These are phyloP conservation scores for Microcebus griseorufus DNA, from an alignment of 2,113 vertebrate genomes.

Conservation along the genomic window DNA sequence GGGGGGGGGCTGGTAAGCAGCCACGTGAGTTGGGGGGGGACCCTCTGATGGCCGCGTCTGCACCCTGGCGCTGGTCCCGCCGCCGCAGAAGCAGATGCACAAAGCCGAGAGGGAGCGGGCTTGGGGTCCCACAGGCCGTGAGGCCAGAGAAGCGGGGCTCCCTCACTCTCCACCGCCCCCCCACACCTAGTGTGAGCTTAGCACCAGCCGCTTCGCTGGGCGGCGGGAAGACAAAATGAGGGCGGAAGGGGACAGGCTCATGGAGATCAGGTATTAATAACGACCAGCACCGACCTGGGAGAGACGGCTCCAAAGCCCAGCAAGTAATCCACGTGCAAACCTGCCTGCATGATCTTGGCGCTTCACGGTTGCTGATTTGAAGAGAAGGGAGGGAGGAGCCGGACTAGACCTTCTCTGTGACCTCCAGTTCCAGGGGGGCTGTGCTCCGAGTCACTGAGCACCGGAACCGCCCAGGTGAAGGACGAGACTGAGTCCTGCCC, in stretches of 20 bases:
- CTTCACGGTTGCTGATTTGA: background rate
- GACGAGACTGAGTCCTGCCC: background rate
- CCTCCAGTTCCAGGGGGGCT: background rate
- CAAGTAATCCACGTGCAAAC: background rate
- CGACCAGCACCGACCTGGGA: fast-evolving
- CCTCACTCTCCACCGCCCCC: background rate
- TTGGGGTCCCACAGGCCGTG: fast-evolving
- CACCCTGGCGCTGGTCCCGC: background rate
- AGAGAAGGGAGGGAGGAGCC: background rate
- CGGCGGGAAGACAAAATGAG: too few species aligned
- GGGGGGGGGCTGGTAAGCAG: background rate
- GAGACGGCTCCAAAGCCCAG: background rate
- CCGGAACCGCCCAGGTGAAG: background rate
- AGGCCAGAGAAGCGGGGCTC: too few species aligned
- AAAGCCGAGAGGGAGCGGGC: too few species aligned
- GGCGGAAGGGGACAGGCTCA: too few species aligned
- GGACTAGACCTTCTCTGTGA: background rate
- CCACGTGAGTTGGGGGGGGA: background rate
- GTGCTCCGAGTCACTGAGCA: too few species aligned
- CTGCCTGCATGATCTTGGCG: too few species aligned
- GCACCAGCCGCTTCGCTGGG: background rate
- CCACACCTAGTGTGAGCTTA: background rate
- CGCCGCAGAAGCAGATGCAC: background rate
- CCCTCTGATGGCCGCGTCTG: background rate
- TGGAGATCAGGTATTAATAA: background rate